phyloP scores from a whole-genome alignment of 2,888 invertebrate species.

The Leucophenga montana region DNA sequence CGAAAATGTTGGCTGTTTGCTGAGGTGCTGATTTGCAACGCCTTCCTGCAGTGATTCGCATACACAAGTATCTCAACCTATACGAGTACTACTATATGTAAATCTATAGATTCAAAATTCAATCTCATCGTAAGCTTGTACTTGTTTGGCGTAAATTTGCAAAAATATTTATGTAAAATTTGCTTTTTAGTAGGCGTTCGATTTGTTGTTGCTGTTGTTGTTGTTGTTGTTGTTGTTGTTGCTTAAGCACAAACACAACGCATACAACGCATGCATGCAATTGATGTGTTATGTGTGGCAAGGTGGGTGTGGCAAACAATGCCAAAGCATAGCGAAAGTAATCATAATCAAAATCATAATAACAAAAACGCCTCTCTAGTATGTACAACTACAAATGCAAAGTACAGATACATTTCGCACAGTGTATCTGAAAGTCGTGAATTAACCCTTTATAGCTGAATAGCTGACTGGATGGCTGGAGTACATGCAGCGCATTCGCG shows the following conservation, averaged over 20 bases:
- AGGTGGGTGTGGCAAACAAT: constrained; percentile 17
- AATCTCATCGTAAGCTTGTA: neutral
- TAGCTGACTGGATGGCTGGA: too few relatives aligned
- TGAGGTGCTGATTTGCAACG: constrained; percentile 20
- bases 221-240: too few relatives aligned
- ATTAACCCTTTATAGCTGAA: constrained; percentile 14
- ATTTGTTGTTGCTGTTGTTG: too few relatives aligned
- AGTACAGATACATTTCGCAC: constrained; percentile 1
- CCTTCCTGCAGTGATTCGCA: neutral
- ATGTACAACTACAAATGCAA: too few relatives aligned
- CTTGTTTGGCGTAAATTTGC: constrained; percentile 14
- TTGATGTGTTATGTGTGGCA: neutral
- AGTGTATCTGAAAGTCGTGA: neutral
- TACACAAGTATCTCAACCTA: too few relatives aligned
- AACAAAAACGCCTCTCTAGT: constrained; percentile 4
- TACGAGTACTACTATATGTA: too few relatives aligned
- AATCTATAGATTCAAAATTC: too few relatives aligned
- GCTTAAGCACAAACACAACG: neutral
- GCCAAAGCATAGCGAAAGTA: neutral
- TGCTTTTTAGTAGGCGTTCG: constrained; percentile 19
- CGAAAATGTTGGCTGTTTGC: neutral
- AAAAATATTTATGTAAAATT: constrained; percentile 15
- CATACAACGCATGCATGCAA: neutral
- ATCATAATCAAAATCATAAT: constrained; percentile 5
- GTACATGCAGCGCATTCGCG: neutral